Percentiles rank a stretch among this genome's conserved stretches.
These are phyloP conservation scores for Drosophila setosimentum DNA, from an alignment of 2,888 invertebrate genomes.

Conservation along the genomic window DNA sequence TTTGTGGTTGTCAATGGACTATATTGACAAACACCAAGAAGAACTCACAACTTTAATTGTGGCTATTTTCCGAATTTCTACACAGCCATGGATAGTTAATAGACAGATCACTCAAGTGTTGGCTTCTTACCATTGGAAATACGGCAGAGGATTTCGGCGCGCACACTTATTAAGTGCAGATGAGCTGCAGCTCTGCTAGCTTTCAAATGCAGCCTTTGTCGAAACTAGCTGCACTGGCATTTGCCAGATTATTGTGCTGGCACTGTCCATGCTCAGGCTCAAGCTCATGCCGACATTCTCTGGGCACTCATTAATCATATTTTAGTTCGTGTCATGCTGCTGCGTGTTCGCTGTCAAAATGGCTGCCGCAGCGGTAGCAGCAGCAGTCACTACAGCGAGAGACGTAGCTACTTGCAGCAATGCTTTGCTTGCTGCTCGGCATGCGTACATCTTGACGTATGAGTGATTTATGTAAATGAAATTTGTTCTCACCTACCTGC, in stretches of 20 bases:
- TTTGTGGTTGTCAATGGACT: constrained; percentile 32
- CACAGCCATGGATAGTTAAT: not conserved
- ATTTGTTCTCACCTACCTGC: constrained; percentile 52
- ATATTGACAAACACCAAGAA: constrained; percentile 43
- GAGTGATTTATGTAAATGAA: constrained; percentile 76
- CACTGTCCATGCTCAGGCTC: not conserved
- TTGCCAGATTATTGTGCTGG: constrained; percentile 21
- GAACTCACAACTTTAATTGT: constrained; percentile 51
- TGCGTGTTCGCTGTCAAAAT: constrained; percentile 63
- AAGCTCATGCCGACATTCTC: constrained; percentile 15
- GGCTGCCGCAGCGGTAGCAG: constrained; percentile 34
- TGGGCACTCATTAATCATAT: constrained; percentile 65
- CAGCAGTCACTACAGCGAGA: constrained; percentile 13
- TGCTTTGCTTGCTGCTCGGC: constrained; percentile 4
- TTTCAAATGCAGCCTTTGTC: constrained; percentile 8
- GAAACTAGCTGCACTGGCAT: constrained; percentile 2
- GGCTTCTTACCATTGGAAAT: not conserved
- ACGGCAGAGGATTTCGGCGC: constrained; percentile 8
- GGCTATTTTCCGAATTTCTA: not conserved
- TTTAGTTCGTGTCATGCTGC: constrained; percentile 67
- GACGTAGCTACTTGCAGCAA: constrained; percentile 32
- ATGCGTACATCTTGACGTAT: constrained; percentile 60
- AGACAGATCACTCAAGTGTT: constrained; percentile 3
- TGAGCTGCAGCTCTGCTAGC: constrained; percentile 15
- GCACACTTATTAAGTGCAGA: constrained; percentile 14